A percentile compares a stretch with the other conserved stretches of the same genome.
Conservation (phyloP, 2,888 invertebrate species). For the Galerucella calmariensis region DNA sequence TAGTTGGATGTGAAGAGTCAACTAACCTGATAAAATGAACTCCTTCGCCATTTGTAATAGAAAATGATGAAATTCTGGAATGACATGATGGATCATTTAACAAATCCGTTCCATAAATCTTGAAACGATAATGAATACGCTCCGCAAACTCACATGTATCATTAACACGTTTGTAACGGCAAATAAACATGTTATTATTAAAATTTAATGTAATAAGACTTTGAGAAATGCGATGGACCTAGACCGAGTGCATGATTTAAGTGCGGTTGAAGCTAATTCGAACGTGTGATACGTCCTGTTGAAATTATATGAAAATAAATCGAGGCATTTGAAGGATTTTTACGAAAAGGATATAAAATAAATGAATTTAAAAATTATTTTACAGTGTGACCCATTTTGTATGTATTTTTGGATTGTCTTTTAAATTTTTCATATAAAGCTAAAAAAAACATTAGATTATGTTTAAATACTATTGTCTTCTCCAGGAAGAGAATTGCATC, state of each 20-base stretch:
- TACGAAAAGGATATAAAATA: neutral
- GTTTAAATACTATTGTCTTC: no score
- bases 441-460: no score
- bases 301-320: no score
- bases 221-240: slow-evolving; percentile 35
- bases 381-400: no score
- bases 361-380: no score
- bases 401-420: no score
- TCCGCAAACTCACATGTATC: slow-evolving; percentile 31
- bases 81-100: neutral
- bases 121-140: slow-evolving; percentile 37
- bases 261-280: slow-evolving; percentile 5
- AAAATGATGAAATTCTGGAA: neutral
- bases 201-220: slow-evolving; percentile 39
- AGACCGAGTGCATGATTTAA: slow-evolving; percentile 30
- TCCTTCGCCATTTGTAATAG: no score
- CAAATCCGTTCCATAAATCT: slow-evolving; percentile 27
- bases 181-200: slow-evolving; percentile 42
- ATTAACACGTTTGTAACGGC: slow-evolving; percentile 34
- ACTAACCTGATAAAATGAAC: no score
- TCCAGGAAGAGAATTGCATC: no score
- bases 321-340: no score
- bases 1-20: no score
- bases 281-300: neutral
- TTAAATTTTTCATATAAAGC: no score